Evolutionary conservation across 2,797 vertebrate species (phyloP).

Genomic region (Epinephelus malabaricus): DNA sequence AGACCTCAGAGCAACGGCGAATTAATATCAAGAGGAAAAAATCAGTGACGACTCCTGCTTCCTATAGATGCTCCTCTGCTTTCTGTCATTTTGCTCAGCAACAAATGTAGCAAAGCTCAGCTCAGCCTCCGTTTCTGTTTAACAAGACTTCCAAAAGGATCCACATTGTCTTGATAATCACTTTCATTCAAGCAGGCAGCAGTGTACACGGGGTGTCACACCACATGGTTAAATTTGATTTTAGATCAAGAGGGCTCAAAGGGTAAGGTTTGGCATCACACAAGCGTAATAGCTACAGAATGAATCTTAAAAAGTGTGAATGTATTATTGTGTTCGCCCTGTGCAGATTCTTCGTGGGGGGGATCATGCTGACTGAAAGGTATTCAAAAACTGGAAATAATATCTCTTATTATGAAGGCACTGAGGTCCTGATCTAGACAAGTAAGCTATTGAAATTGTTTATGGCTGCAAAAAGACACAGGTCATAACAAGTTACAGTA

Average conservation of each 20-base stretch:
- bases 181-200: conserved; percentile 7
- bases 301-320: neutral
- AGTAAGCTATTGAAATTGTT: neutral
- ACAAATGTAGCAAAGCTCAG: neutral
- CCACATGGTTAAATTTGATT: conserved; percentile 6
- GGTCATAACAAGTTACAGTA: neutral
- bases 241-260: conserved; percentile 20
- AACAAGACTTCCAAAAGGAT: conserved; percentile 4
- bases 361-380: too few species aligned
- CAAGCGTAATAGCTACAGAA: neutral
- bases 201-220: neutral
- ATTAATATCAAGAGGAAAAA: conserved; percentile 65
- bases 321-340: neutral
- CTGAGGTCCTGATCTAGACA: too few species aligned
- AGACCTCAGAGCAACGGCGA: conserved; percentile 48
- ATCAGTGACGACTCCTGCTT: conserved; percentile 24
- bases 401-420: too few species aligned
- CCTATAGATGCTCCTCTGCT: conserved; percentile 29
- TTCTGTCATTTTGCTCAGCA: conserved; percentile 30
- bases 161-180: conserved; percentile 9
- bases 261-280: conserved; percentile 9
- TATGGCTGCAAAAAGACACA: neutral
- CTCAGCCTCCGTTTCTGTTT: conserved; percentile 5
- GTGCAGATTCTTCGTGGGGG: neutral
- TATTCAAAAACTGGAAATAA: too few species aligned